These are phyloP conservation scores for Glareola pratincola DNA, from an alignment of 2,113 vertebrate genomes.

Conservation along the genomic window DNA sequence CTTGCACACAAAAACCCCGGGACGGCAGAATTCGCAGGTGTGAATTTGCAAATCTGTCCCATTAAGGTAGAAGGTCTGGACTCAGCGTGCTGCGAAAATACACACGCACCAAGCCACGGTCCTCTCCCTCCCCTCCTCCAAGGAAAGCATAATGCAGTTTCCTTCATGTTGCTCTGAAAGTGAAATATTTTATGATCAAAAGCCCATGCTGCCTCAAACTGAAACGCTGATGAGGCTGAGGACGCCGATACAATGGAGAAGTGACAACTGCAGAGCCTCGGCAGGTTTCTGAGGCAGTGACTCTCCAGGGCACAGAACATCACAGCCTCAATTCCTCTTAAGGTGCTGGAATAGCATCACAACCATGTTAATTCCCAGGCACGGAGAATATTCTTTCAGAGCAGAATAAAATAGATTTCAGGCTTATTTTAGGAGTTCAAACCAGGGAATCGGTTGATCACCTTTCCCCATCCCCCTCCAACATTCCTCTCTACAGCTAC, in stretches of 20 bases:
- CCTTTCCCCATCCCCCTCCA: neutral
- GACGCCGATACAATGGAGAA: neutral
- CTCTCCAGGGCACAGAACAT: conserved; percentile 28
- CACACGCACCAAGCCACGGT: neutral
- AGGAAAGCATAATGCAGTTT: neutral
- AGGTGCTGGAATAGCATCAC: conserved; percentile 26
- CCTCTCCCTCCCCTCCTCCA: neutral
- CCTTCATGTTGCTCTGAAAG: neutral
- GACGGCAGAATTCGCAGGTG: conserved; percentile 31
- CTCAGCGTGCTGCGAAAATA: neutral
- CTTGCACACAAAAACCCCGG: neutral
- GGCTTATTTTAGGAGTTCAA: conserved; percentile 16
- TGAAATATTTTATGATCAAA: neutral
- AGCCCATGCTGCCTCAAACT: neutral
- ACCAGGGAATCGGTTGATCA: neutral
- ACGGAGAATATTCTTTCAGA: conserved; percentile 13
- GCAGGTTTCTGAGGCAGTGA: neutral
- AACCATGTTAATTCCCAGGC: neutral
- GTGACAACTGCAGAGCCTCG: neutral
- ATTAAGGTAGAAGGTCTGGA: neutral
- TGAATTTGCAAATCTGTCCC: conserved; percentile 13
- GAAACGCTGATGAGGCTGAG: neutral
- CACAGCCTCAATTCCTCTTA: conserved; percentile 21
- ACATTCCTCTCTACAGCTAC: neutral
- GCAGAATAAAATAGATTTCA: conserved; percentile 24